These are phyloP conservation scores for Drosophila rubida DNA, from an alignment of 2,888 invertebrate species.

Conservation along the genomic window DNA sequence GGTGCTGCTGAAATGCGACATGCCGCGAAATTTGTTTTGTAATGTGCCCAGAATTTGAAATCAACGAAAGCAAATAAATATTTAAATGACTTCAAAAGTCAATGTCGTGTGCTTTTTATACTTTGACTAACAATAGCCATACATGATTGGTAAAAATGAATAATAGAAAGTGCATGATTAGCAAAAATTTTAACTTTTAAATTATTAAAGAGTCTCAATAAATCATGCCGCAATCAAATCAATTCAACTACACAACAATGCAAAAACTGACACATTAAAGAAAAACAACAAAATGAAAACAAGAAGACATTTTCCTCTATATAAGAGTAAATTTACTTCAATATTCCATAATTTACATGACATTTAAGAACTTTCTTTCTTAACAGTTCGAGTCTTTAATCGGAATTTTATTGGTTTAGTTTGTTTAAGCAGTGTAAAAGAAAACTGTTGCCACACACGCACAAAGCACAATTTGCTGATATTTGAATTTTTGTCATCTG, in stretches of 20 bases:
- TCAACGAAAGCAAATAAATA: constrained; percentile 39
- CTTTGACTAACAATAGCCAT: constrained; percentile 26
- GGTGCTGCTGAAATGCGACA: constrained; percentile 27
- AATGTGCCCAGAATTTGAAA: constrained; percentile 70
- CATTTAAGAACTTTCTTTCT: too few species aligned
- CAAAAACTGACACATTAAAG: too few species aligned
- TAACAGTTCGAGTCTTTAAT: too few species aligned
- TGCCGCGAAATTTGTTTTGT: constrained; percentile 52
- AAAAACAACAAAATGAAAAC: neutral
- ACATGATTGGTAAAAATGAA: constrained; percentile 15
- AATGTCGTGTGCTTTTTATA: constrained; percentile 24
- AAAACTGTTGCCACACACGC: constrained; percentile 23
- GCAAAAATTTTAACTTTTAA: neutral
- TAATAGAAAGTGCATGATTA: neutral
- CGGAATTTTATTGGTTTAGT: constrained; percentile 6
- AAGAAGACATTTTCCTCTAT: too few species aligned
- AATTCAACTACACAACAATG: too few species aligned
- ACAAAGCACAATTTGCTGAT: neutral
- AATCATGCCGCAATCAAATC: neutral
- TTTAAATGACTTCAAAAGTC: constrained; percentile 55
- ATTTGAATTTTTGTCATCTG: constrained; percentile 42
- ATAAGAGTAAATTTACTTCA: too few species aligned
- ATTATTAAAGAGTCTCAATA: neutral
- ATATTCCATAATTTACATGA: too few species aligned
- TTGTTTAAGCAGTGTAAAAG: neutral